Conservation (phyloP, 2,113 vertebrate species). For the Barbus barbus region DNA sequence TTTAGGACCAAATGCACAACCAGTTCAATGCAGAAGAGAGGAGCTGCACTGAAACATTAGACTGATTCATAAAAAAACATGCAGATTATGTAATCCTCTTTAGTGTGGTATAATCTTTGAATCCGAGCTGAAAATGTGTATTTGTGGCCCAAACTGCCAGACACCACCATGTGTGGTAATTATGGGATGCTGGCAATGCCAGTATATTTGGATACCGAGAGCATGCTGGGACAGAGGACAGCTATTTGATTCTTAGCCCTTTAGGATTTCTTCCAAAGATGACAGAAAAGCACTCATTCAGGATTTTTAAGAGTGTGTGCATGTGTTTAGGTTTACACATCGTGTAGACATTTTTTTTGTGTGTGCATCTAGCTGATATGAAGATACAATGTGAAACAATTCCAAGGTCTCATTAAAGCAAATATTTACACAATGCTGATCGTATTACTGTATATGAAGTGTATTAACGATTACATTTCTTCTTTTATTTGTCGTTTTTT, state of each 20-base stretch:
- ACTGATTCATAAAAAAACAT: neutral
- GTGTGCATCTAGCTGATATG: too few relatives aligned
- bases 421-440: too few relatives aligned
- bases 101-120: too few relatives aligned
- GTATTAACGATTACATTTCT: too few relatives aligned
- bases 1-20: conserved; percentile 80
- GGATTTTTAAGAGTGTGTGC: too few relatives aligned
- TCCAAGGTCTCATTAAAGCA: too few relatives aligned
- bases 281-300: too few relatives aligned
- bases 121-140: neutral
- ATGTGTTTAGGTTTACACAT: too few relatives aligned
- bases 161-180: neutral
- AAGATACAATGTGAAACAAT: too few relatives aligned
- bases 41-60: neutral
- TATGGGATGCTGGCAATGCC: neutral
- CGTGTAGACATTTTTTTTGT: too few relatives aligned
- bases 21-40: neutral
- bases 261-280: neutral
- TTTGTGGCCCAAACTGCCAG: neutral
- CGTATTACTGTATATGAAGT: too few relatives aligned
- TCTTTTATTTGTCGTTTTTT: too few relatives aligned
- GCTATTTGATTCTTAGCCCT: neutral
- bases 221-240: neutral
- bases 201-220: neutral
- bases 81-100: neutral